These are phyloP conservation scores for Muscicapa comitata DNA, from an alignment of 2,797 vertebrate species.

Conservation along the genomic window DNA sequence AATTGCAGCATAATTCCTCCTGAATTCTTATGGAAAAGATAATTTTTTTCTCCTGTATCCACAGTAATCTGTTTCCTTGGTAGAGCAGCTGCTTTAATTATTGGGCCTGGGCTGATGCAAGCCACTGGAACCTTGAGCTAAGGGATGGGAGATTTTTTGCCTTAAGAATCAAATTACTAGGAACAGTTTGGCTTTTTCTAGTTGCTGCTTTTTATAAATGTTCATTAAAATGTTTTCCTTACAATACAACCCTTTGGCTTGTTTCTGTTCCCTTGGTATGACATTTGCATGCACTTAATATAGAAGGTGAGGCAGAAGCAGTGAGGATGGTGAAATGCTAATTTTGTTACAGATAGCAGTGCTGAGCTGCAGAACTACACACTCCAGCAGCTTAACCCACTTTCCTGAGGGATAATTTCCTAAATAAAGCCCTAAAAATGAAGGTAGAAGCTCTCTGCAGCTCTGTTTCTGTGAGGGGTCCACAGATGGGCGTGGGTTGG, in stretches of 20 bases:
- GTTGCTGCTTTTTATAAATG: neutral
- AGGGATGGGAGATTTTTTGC: neutral
- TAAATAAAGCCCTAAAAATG: neutral
- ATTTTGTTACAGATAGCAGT: neutral
- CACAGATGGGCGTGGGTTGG: neutral
- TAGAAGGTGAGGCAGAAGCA: neutral
- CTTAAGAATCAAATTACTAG: neutral
- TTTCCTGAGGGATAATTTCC: neutral
- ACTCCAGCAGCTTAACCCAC: neutral
- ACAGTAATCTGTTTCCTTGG: neutral
- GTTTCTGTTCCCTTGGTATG: slow-evolving; percentile 21
- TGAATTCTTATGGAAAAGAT: neutral
- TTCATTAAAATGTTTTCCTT: slow-evolving; percentile 25
- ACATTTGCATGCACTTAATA: neutral
- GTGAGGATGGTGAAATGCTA: neutral
- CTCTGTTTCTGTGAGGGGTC: neutral
- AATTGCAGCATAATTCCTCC: neutral
- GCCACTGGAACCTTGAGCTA: neutral
- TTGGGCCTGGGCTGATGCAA: neutral
- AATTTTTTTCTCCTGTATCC: neutral
- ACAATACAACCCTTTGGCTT: neutral
- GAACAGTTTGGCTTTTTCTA: neutral
- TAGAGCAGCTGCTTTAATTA: neutral
- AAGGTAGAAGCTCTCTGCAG: neutral
- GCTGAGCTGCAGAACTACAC: neutral